Evolutionary conservation across 2,888 invertebrate species (phyloP).

Genomic region (Hedya salicella): DNA sequence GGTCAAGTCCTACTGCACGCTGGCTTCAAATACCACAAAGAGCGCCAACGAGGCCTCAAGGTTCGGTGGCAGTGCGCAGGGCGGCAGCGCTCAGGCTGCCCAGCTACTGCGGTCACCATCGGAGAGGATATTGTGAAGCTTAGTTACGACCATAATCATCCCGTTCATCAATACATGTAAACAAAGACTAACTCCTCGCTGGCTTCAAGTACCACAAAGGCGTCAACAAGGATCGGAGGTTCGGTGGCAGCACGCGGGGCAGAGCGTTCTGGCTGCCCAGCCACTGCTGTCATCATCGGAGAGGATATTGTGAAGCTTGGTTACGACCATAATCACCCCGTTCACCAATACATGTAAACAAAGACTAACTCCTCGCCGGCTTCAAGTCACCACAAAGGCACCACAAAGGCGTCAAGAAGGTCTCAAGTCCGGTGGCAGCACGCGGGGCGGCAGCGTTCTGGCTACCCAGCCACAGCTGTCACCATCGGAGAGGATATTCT

Average conservation of each 20-base stretch:
- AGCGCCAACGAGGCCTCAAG: constrained; percentile 1
- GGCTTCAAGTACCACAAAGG: constrained; percentile 17
- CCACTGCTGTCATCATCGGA: constrained; percentile 11
- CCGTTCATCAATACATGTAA: too few species aligned
- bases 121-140: constrained; percentile 12
- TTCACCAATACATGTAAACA: too few species aligned
- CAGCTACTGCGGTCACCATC: constrained; percentile 18
- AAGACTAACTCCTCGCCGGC: not conserved
- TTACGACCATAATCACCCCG: constrained; percentile 8
- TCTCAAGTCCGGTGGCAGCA: constrained; percentile 21
- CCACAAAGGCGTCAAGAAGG: not conserved
- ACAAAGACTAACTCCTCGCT: not conserved
- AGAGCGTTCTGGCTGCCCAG: constrained; percentile 5
- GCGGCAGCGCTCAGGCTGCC: constrained; percentile 6
- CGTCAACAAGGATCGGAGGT: not conserved
- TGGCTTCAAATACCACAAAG: constrained; percentile 17
- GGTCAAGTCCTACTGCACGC: constrained; percentile 9
- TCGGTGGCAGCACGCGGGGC: constrained; percentile 13
- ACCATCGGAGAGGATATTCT: constrained; percentile 9
- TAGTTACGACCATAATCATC: constrained; percentile 10
- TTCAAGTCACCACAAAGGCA: too few species aligned
- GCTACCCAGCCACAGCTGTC: constrained; percentile 18
- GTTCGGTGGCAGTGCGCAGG: constrained; percentile 18
- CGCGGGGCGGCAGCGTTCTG: not conserved
- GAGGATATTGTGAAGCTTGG: constrained; percentile 13